phyloP scores from a whole-genome alignment of 1,140 invertebrate species.

The Platyscapa corneri region DNA sequence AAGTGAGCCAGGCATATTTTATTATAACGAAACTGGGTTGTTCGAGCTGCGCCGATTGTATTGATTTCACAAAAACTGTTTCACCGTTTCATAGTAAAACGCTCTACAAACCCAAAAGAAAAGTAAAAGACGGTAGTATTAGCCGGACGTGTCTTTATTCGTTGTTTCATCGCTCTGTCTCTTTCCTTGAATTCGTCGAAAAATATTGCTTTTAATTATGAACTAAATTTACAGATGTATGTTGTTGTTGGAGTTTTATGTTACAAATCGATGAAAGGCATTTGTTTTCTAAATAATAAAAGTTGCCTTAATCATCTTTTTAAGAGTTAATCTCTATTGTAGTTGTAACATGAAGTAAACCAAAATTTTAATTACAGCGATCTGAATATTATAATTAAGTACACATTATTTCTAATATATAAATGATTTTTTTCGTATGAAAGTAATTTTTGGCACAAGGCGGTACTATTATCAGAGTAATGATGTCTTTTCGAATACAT shows the following conservation, averaged over 20 bases:
- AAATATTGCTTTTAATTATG: neutral
- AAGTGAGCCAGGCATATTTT: neutral
- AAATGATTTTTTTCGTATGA: neutral
- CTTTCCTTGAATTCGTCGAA: no score
- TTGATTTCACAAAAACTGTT: neutral
- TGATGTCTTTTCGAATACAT: neutral
- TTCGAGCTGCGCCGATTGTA: neutral
- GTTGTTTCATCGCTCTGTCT: no score
- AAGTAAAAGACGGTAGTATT: neutral
- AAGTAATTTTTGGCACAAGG: constrained; percentile 29
- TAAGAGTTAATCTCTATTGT: neutral
- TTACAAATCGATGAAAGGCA: neutral
- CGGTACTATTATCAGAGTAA: neutral
- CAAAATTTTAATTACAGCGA: constrained; percentile 13
- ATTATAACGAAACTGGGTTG: neutral
- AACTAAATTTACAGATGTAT: neutral
- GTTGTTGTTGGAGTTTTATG: neutral
- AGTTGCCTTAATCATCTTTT: neutral
- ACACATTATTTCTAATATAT: neutral
- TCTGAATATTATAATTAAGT: constrained; percentile 26
- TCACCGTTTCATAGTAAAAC: neutral
- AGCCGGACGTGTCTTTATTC: neutral
- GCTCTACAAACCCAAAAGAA: neutral
- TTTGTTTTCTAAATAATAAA: neutral
- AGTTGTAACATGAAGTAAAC: neutral